Percentiles rank a stretch among this genome's conserved stretches.
phyloP scores from a whole-genome alignment of 2,113 vertebrate genomes.

The Ciconia boyciana region DNA sequence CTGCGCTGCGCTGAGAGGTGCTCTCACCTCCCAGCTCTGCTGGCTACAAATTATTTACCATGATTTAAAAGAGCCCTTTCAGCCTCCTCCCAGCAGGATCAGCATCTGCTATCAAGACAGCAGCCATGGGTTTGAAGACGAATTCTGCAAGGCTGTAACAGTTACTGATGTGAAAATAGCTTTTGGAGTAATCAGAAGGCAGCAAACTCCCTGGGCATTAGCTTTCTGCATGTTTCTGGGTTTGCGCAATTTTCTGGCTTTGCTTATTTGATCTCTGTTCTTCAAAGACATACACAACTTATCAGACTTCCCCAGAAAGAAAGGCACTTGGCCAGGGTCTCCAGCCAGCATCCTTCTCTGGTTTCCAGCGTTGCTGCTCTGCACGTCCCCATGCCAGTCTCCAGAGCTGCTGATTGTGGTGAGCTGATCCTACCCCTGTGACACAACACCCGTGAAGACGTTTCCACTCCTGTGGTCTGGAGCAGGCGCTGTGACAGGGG shows the following conservation, averaged over 20 bases:
- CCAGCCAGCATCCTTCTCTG: not conserved
- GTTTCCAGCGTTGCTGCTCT: not conserved
- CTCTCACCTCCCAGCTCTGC: not conserved
- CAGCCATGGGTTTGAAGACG: not conserved
- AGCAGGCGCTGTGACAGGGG: rapidly evolving
- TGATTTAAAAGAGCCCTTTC: not conserved
- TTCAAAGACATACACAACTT: not conserved
- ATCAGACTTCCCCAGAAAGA: not conserved
- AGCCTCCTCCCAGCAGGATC: not conserved
- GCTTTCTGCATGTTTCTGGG: not conserved
- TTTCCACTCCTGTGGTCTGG: not conserved
- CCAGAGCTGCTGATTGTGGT: rapidly evolving
- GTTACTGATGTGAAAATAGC: slow-evolving; percentile 14
- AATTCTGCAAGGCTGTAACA: not conserved
- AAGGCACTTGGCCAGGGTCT: not conserved
- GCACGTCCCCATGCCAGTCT: rapidly evolving
- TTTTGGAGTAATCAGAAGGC: not conserved
- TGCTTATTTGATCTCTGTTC: not conserved
- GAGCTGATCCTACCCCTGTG: not conserved
- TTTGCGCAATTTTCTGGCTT: not conserved
- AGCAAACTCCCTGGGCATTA: not conserved
- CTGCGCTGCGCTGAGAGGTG: not conserved
- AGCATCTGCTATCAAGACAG: not conserved
- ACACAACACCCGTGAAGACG: rapidly evolving
- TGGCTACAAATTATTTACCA: not conserved